Base-by-base conservation (phyloP, 2,797 vertebrate species). In the Gallinago stenura region DNA sequence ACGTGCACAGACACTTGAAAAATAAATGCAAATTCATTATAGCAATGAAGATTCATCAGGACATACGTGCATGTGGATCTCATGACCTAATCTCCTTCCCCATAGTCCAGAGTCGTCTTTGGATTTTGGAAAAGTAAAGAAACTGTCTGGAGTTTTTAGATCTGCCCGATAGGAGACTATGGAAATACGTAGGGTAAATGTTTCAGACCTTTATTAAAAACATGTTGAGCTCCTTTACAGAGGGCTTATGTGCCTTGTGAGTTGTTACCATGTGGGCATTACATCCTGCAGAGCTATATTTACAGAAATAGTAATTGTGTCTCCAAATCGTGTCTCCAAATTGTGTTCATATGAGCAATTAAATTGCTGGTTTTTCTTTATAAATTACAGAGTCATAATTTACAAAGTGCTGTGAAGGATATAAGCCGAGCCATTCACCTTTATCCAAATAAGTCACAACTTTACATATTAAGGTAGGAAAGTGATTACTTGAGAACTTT, bases 391-490 rank as follows among this genome's bases (percentile, higher is more conserved):
- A 62, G 98, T 62, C 94, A 97, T 81, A 93, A 98, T 92, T 94
- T 98, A 81, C 89, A 84, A 62, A 96, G 25, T 53, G 97, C 98
- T 21, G 86, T 98, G 68, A 98, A 83, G 69, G 98, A 98, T 88
- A 87, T 98, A 88, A 97, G 95, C 71, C 66, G 94, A 83, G 98
- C 97, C 64, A 98, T 98, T 81, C 98, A 98, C 85, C 96, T 98
- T 90, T 97, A 97, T 39, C 98, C 98, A 64, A 96, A 98, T 77
- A 94, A 83, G 64, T 95, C 97, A 72, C 91, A 98, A 12, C 93
- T 98, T 41, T 97, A 95, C 66, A 93, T 98, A 82, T 97, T 98
- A 90, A 98, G 98, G 98, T 98, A 97, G 71, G 73, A 90, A 78
- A 72, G 22, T 60, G 16, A 39, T 79, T 57, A 31, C 14, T 46